Evolutionary conservation across 2,888 invertebrate species (phyloP), one percentile per base, ranked within the genome.

Genomic region (Plusia festucae): DNA sequence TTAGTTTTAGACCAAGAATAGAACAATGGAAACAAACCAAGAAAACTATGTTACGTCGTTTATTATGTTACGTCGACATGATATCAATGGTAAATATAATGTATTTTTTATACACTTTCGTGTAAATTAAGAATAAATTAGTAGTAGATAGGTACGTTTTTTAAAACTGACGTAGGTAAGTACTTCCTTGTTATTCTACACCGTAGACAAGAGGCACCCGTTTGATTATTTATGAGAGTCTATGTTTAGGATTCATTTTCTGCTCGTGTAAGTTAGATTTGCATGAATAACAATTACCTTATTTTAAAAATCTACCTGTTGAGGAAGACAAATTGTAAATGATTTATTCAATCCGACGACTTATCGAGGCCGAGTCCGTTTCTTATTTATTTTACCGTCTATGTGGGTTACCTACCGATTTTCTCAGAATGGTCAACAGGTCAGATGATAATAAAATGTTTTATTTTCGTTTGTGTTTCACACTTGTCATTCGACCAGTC

Each of bases 261-360:
- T 83, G 89, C 92, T 89, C 93, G 93, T 93, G 93, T 93, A 92
- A 92, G 87, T 88, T 88, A 87, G 80, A 92, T 93, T 91, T 91
- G 89, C 90, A 92, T 94, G 91, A 91, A 94, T 91, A 91, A 91
- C 88, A 93, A 93, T 92, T 90, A 91, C 87, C 90, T 90, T 74
- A 86, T 91, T 93, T 91, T 84, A 87, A 90, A 90, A 91, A 92
- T 91, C 86, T 92, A 94, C 93, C 93, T 93, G 93, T 88, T 90
- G 86, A 88, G 83, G 87, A 90, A 91, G 91, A 91, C 87, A 91
- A 91, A 93, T 91, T 81, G 89, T 83, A 76, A 86, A 88, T 91
- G 91, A 91, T 91, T 91, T 92, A 93, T 94, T 93, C 90, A 88
- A 86, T 81, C 82, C 76, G 81, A 76, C 82, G 82, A 85, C 85